Base-by-base conservation (phyloP, 2,113 vertebrate genomes). In the Chloropsis cyanopogon region DNA sequence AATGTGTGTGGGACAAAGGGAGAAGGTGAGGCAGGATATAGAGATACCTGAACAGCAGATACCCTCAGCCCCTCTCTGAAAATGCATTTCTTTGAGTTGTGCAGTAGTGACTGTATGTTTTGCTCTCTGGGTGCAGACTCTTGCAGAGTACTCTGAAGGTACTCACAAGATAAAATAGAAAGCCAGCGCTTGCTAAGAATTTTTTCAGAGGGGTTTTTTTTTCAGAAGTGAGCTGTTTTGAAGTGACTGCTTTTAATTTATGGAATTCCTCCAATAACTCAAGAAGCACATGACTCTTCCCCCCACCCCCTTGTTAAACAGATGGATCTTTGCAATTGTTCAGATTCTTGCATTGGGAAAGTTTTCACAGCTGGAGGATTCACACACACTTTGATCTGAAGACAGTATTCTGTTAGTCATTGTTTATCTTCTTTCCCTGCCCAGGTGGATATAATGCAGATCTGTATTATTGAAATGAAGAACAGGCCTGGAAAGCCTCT, bases 391-490 rank as follows among this genome's bases (percentile, higher is more conserved):
- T 86, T 15, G 56, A 44, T 88, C 46, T 33, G 53, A 77, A 52
- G 25, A 19, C 14, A 46, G 21, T 63, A 23, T 59, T 66, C n/a
- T 77, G 12, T 91, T 86, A 82, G 22, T 88, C 47, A 77, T 8
- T 78, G 47, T 92, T 92, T 90, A 6, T 70, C 23, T 65, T 33
- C 6, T 44, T 65, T 77, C 23, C 31, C 37, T 82, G 16, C 4
- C 22, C 95, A 99, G 99, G 99, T 99, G 96, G 99, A 99, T 97
- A 99, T 99, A 94, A 98, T 99, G 97, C 99, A 99, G 97, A 99
- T 99, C 98, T 99, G 99, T 78, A 98, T 99, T 80, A 91, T 99
- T 0, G 99, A 99, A 98, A 98, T 99, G 98, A 98, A 72, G 24
- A 96, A 97, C 56, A 97, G 99, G 35, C 98, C 98, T 0, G 99